Conservation (phyloP, 2,888 invertebrate species). For the Papilio demoleus region DNA sequence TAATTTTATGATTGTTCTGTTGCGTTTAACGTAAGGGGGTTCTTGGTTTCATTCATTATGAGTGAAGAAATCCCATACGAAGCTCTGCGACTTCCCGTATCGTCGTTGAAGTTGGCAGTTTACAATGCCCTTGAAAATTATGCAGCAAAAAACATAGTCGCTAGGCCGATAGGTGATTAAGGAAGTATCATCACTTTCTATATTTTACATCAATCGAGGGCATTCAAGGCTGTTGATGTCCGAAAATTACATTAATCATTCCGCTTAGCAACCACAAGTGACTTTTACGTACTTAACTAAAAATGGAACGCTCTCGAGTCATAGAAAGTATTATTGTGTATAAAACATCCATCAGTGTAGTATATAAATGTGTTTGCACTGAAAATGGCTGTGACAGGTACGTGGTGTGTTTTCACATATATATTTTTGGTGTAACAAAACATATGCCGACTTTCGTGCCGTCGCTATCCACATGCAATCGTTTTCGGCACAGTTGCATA, state of each 20-base stretch:
- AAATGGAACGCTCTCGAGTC: conserved; percentile 75
- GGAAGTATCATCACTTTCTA: conserved; percentile 58
- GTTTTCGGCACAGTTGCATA: conserved; percentile 39
- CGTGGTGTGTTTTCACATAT: conserved; percentile 4
- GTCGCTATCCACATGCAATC: conserved; percentile 38
- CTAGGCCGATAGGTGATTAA: conserved; percentile 59
- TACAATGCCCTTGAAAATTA: conserved; percentile 82
- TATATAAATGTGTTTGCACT: conserved; percentile 41
- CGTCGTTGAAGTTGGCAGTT: conserved; percentile 49
- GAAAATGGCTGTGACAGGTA: conserved; percentile 44
- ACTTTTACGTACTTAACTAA: conserved; percentile 65
- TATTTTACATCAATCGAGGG: conserved; percentile 55
- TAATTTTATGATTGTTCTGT: conserved; percentile 57
- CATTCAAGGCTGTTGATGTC: conserved; percentile 50
- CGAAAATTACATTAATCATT: conserved; percentile 47
- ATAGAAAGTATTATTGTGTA: conserved; percentile 73
- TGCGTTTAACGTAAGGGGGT: conserved; percentile 58
- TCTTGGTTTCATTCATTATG: conserved; percentile 77
- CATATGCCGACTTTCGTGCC: conserved; percentile 38
- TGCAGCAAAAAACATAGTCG: conserved; percentile 79
- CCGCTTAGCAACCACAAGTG: conserved; percentile 67
- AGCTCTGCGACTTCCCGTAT: conserved; percentile 56
- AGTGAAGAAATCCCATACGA: conserved; percentile 52
- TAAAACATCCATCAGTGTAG: conserved; percentile 50
- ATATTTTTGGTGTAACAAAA: conserved; percentile 34